Percentiles rank a stretch among this genome's conserved stretches.
Evolutionary conservation across 2,797 vertebrate species (phyloP).

Genomic region (Enoplosus armatus): DNA sequence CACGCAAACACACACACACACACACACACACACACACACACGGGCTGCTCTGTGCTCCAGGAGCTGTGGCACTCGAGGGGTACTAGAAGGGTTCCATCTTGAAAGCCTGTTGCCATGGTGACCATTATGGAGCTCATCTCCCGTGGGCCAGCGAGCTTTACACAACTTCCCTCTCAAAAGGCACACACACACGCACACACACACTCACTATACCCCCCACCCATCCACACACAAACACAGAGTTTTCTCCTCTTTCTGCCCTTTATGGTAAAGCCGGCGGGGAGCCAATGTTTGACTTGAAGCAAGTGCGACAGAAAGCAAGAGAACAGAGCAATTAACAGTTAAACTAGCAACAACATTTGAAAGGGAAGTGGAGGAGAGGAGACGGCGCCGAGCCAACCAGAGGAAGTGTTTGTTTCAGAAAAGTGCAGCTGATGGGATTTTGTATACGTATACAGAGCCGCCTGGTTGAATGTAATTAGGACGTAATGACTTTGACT

Average conservation of each 20-base stretch:
- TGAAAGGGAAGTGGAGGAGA: conserved; percentile 42
- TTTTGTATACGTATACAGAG: conserved; percentile 19
- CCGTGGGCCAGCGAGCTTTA: conserved; percentile 77
- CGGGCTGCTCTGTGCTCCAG: conserved; percentile 68
- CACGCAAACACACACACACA: conserved; percentile 38
- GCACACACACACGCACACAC: conserved; percentile 32
- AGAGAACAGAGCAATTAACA: conserved; percentile 68
- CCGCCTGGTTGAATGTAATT: conserved; percentile 38
- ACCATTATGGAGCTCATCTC: conserved; percentile 83
- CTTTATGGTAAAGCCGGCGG: conserved; percentile 59
- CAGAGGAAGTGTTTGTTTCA: conserved; percentile 43
- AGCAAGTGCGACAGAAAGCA: conserved; percentile 47
- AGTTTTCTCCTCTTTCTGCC: conserved; percentile 54
- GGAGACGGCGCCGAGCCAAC: conserved; percentile 11
- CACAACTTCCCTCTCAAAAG: conserved; percentile 71
- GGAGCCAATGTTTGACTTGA: conserved; percentile 69
- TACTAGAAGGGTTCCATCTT: conserved; percentile 82
- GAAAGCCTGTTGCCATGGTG: conserved; percentile 86
- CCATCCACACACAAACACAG: conserved; percentile 27
- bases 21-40: conserved; percentile 47
- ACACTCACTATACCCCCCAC: conserved; percentile 27
- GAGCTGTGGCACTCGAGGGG: conserved; percentile 77
- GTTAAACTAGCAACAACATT: conserved; percentile 40
- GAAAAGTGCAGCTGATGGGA: conserved; percentile 46
- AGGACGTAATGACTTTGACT: conserved; percentile 34